A percentile compares a stretch with the other conserved stretches of the same genome.
These are phyloP conservation scores for Neosilurus hyrtlii DNA, from an alignment of 2,797 vertebrate genomes.

Conservation along the genomic window DNA sequence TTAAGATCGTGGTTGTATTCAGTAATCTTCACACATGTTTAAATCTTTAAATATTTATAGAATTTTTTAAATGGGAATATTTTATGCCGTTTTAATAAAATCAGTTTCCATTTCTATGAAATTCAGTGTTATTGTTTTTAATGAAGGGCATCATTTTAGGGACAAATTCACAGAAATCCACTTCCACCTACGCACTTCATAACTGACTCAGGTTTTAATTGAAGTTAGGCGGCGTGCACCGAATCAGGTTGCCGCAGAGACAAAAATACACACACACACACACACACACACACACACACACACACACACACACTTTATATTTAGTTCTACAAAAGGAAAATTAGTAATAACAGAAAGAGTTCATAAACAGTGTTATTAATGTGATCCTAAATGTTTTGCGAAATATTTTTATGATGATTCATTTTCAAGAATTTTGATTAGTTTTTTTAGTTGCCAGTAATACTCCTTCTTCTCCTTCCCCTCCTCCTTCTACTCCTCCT, in stretches of 20 bases:
- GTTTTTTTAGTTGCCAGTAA: background rate
- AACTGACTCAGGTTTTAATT: constrained; percentile 14
- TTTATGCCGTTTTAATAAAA: background rate
- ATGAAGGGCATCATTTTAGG: background rate
- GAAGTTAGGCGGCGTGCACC: background rate
- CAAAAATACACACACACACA: background rate
- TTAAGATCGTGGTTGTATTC: background rate
- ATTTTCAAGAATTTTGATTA: background rate
- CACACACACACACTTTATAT: background rate
- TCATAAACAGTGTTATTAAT: background rate
- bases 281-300: background rate
- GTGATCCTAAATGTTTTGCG: background rate
- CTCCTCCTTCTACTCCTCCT: background rate
- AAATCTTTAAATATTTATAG: background rate
- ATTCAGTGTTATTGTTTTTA: constrained; percentile 2
- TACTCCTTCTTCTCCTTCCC: background rate
- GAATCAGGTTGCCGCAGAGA: background rate
- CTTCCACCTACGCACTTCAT: background rate
- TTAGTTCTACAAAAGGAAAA: background rate
- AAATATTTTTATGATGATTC: background rate
- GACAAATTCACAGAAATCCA: constrained; percentile 4
- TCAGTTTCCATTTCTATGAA: background rate
- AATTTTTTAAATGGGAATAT: background rate
- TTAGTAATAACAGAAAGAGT: background rate
- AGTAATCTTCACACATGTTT: background rate